Evolutionary conservation across 2,797 vertebrate genomes (phyloP).

Genomic region (Propithecus deckenii): DNA sequence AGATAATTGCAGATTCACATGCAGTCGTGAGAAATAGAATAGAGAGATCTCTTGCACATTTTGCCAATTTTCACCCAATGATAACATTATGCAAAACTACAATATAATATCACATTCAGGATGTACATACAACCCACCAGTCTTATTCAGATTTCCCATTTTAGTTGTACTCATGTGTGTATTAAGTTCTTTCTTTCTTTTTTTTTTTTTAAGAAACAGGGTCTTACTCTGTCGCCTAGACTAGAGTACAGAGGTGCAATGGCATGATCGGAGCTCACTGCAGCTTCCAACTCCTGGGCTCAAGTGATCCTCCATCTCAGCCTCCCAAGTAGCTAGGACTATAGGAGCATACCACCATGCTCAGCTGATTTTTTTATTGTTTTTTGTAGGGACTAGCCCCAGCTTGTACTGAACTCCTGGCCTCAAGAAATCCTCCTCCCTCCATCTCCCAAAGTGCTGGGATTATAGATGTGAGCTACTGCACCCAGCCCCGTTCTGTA

Average conservation of each 20-base stretch:
- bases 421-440: neutral
- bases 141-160: neutral
- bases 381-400: neutral
- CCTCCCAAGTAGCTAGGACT: no score
- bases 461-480: neutral
- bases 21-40: neutral
- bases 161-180: no score
- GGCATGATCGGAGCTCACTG: no score
- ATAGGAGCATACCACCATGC: no score
- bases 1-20: neutral
- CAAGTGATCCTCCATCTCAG: no score
- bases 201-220: no score
- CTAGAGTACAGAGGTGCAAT: no score
- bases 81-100: neutral
- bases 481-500: neutral
- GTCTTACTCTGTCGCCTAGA: no score
- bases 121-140: neutral
- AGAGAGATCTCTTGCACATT: neutral
- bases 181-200: no score
- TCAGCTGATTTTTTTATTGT: no score
- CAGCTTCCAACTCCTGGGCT: no score
- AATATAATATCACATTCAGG: neutral
- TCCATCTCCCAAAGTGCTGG: neutral
- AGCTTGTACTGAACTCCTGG: neutral
- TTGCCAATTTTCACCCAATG: neutral